A percentile compares a stretch with the other conserved stretches of the same genome.
phyloP scores from a whole-genome alignment of 2,888 invertebrate species.

The Entomobrya proxima region DNA sequence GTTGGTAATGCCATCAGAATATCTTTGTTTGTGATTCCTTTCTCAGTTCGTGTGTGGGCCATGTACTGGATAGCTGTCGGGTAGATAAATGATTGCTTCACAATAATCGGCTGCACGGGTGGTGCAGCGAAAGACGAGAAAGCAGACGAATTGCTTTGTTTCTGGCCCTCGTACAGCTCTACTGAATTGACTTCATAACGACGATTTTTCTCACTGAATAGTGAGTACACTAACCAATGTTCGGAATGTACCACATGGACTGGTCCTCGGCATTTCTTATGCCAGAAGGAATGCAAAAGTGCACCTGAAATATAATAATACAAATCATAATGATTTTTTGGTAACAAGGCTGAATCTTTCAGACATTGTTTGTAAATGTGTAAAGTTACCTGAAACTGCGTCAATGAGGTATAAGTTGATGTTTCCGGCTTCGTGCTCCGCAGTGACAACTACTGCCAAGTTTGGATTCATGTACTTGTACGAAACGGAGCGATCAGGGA shows the following conservation, averaged over 20 bases:
- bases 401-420: conserved; percentile 92
- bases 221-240: conserved; percentile 96
- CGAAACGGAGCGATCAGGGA: conserved; percentile 96
- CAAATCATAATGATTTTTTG: not conserved
- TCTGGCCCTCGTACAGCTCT: conserved; percentile 96
- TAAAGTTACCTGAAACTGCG: conserved; percentile 86
- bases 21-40: conserved; percentile 92
- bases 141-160: conserved; percentile 87
- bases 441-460: conserved; percentile 89
- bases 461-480: conserved; percentile 99
- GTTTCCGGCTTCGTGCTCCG: conserved; percentile 83
- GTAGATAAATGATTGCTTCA: conserved; percentile 92
- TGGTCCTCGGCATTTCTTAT: conserved; percentile 90
- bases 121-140: conserved; percentile 91
- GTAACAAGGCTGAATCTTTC: not conserved
- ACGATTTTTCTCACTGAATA: conserved; percentile 94
- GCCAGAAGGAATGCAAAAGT: conserved; percentile 86
- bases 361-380: not conserved
- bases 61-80: conserved; percentile 87
- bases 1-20: conserved; percentile 90
- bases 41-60: conserved; percentile 92
- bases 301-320: conserved; percentile 58
- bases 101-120: conserved; percentile 83
- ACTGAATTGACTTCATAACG: conserved; percentile 94
- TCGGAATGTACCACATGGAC: conserved; percentile 95